Evolutionary conservation across 2,888 invertebrate species (phyloP).

Genomic region (Hypomecis atomaria): DNA sequence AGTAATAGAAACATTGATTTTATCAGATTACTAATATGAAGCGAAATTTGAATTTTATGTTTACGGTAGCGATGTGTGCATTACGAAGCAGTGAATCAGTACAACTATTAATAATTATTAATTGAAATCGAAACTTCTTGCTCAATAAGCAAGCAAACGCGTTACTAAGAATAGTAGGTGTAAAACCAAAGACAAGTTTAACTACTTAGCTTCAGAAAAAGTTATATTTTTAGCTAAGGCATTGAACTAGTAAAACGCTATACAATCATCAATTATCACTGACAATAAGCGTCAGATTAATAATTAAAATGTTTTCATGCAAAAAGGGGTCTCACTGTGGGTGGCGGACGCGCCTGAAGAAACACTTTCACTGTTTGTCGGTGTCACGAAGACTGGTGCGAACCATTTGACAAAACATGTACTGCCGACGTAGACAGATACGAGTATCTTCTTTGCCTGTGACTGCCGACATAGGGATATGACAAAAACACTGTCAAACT

Average conservation of each 20-base stretch:
- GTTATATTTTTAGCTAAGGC: constrained; percentile 34
- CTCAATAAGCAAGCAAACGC: too few relatives aligned
- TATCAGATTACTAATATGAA: too few relatives aligned
- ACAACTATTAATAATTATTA: too few relatives aligned
- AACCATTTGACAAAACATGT: constrained; percentile 11
- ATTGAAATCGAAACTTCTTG: too few relatives aligned
- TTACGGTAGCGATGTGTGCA: too few relatives aligned
- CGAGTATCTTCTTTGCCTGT: too few relatives aligned
- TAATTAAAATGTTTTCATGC: constrained; percentile 68
- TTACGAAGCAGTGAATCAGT: too few relatives aligned
- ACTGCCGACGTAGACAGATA: not conserved
- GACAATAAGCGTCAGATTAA: constrained; percentile 36
- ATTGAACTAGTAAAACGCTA: constrained; percentile 44
- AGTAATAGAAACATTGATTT: too few relatives aligned
- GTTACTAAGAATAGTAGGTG: too few relatives aligned
- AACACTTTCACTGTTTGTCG: constrained; percentile 78
- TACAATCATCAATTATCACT: constrained; percentile 50
- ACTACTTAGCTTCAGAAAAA: too few relatives aligned
- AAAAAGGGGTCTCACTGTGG: constrained; percentile 50
- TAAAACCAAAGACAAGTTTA: too few relatives aligned
- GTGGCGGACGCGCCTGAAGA: constrained; percentile 54
- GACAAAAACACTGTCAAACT: not conserved
- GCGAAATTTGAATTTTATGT: too few relatives aligned
- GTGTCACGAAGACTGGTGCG: constrained; percentile 47
- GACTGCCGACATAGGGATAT: not conserved